These are phyloP conservation scores for Metridium senile DNA, from an alignment of 92 coral and sea anemone genomes.

Conservation along the genomic window DNA sequence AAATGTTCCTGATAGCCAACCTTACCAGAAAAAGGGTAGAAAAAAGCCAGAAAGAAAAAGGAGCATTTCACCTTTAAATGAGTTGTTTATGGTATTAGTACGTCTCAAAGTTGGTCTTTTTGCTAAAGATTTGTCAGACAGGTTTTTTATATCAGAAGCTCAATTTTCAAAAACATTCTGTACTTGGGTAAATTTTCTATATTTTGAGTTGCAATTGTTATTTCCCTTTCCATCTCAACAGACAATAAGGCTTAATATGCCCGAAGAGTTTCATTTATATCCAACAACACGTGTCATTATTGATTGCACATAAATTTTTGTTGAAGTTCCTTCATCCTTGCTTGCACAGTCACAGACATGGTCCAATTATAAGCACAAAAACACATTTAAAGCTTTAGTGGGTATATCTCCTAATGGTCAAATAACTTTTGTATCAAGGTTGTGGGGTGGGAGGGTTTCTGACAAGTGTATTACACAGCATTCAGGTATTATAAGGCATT, in stretches of 20 bases:
- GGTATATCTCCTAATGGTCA: conserved; percentile 63
- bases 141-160: conserved; percentile 47
- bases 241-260: conserved; percentile 41
- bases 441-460: conserved; percentile 61
- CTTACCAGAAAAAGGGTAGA: conserved; percentile 52
- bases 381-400: conserved; percentile 50
- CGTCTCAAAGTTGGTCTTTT: conserved; percentile 58
- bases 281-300: conserved; percentile 42
- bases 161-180: conserved; percentile 41
- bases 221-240: conserved; percentile 53
- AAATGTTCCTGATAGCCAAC: conserved; percentile 36
- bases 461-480: conserved; percentile 53
- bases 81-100: conserved; percentile 55
- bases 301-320: conserved; percentile 48
- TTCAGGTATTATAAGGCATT: conserved; percentile 51
- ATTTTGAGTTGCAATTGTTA: conserved; percentile 32
- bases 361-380: conserved; percentile 45
- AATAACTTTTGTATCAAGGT: conserved; percentile 45
- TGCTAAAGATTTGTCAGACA: conserved; percentile 44
- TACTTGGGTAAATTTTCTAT: conserved; percentile 53
- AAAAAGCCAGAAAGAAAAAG: conserved; percentile 50
- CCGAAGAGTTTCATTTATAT: conserved; percentile 42
- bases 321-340: conserved; percentile 62
- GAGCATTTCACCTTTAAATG: conserved; percentile 39
- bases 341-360: conserved; percentile 59